Percentiles rank a stretch among this genome's conserved stretches.
Conservation (phyloP, 2,113 vertebrate species). For the Lanius ludovicianus region DNA sequence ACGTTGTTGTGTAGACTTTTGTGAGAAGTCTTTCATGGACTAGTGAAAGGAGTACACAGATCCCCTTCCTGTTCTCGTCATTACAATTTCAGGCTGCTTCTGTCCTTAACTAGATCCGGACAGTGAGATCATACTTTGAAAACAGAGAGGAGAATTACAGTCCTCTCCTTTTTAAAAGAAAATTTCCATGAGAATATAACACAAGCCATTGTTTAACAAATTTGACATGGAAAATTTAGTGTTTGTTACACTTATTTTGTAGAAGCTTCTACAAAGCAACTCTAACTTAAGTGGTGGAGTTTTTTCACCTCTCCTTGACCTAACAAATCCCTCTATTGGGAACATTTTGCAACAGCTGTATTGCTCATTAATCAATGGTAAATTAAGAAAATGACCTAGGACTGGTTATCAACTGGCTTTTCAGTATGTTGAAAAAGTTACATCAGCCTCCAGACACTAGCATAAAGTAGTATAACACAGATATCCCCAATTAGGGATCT, state of each 20-base stretch:
- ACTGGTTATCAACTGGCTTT: constrained; percentile 42
- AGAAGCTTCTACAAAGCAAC: constrained; percentile 20
- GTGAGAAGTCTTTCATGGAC: not conserved
- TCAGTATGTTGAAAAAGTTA: constrained; percentile 35
- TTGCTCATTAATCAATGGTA: constrained; percentile 65
- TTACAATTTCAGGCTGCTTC: not conserved
- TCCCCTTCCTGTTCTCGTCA: not conserved
- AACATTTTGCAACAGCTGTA: constrained; percentile 65
- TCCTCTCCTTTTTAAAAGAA: constrained; percentile 22
- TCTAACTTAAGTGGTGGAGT: not conserved
- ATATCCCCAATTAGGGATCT: not conserved
- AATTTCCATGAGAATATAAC: constrained; percentile 23
- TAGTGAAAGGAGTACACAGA: not conserved
- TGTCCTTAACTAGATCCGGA: constrained; percentile 13
- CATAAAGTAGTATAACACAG: not conserved
- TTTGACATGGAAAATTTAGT: not conserved
- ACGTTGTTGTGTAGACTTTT: not conserved
- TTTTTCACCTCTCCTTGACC: constrained; percentile 17
- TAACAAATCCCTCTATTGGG: constrained; percentile 33
- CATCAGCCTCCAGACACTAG: constrained; percentile 15
- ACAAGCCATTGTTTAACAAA: constrained; percentile 19
- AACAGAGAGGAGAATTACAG: constrained; percentile 36
- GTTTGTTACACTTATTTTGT: constrained; percentile 22
- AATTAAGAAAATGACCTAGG: constrained; percentile 42
- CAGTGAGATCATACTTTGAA: constrained; percentile 47